Conservation (phyloP, 2,113 vertebrate genomes). For the Heloderma charlesbogerti region DNA sequence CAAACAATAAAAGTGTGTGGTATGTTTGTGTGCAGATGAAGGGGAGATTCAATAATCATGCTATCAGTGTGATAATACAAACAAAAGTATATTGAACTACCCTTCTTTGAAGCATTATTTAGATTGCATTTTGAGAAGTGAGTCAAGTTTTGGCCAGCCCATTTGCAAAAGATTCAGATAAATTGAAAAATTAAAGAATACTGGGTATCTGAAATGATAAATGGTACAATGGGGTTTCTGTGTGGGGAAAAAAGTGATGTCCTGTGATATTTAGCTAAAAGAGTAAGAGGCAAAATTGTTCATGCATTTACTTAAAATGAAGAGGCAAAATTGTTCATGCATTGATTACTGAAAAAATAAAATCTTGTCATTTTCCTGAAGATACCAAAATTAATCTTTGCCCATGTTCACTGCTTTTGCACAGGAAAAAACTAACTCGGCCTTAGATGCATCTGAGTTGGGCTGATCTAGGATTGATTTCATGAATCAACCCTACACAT, state of each 20-base stretch:
- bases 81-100: background rate
- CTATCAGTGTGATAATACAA: background rate
- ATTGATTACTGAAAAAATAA: slow-evolving; percentile 14
- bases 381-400: background rate
- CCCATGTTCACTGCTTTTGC: background rate
- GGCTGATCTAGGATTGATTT: background rate
- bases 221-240: slow-evolving; percentile 38
- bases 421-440: background rate
- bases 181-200: background rate
- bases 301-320: slow-evolving; percentile 13
- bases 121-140: background rate
- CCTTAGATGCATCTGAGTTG: background rate
- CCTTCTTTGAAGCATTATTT: background rate
- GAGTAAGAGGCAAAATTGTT: background rate
- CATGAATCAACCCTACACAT: background rate
- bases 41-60: background rate
- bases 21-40: background rate
- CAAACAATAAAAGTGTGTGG: background rate
- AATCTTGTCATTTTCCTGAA: background rate
- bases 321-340: background rate
- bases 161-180: background rate
- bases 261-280: background rate
- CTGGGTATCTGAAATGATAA: slow-evolving; percentile 16
- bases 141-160: background rate
- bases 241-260: background rate